phyloP scores from a whole-genome alignment of 2,797 vertebrate genomes.

The Hemibagrus guttatus region DNA sequence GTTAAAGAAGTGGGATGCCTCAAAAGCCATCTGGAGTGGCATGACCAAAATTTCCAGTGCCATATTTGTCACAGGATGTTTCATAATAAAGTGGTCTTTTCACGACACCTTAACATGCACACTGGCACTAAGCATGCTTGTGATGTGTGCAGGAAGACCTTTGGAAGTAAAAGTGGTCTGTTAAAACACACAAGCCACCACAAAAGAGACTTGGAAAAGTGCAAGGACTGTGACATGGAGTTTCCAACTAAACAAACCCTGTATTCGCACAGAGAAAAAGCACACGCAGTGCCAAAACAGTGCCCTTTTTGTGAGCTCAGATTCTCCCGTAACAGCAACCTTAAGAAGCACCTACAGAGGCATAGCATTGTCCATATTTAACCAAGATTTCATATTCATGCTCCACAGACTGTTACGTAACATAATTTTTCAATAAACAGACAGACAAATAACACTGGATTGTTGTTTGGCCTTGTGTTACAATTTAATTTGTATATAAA shows the following conservation, averaged over 20 bases:
- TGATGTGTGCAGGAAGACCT: conserved; percentile 33
- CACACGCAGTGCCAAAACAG: conserved; percentile 17
- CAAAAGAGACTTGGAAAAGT: conserved; percentile 27
- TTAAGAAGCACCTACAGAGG: conserved; percentile 35
- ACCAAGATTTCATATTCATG: neutral
- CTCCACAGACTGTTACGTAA: neutral
- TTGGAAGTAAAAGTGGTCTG: conserved; percentile 38
- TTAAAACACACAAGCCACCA: conserved; percentile 35
- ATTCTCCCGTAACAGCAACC: conserved; percentile 26
- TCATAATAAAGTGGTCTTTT: conserved; percentile 23
- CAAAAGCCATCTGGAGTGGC: conserved; percentile 34
- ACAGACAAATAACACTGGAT: conserved; percentile 5
- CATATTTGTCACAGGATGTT: conserved; percentile 28
- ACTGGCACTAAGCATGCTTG: conserved; percentile 27
- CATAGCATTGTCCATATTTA: conserved; percentile 17
- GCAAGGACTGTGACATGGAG: conserved; percentile 35
- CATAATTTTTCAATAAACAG: conserved; percentile 8
- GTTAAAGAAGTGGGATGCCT: conserved; percentile 31
- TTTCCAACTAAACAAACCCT: conserved; percentile 39
- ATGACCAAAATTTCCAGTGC: conserved; percentile 30
- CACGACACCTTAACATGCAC: conserved; percentile 23
- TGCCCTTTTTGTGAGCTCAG: conserved; percentile 18
- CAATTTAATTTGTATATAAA: too few species aligned
- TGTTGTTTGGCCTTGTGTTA: conserved; percentile 28
- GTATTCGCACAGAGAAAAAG: conserved; percentile 35